These are phyloP conservation scores for Sciaenops ocellatus DNA, from an alignment of 2,797 vertebrate genomes.

Conservation along the genomic window DNA sequence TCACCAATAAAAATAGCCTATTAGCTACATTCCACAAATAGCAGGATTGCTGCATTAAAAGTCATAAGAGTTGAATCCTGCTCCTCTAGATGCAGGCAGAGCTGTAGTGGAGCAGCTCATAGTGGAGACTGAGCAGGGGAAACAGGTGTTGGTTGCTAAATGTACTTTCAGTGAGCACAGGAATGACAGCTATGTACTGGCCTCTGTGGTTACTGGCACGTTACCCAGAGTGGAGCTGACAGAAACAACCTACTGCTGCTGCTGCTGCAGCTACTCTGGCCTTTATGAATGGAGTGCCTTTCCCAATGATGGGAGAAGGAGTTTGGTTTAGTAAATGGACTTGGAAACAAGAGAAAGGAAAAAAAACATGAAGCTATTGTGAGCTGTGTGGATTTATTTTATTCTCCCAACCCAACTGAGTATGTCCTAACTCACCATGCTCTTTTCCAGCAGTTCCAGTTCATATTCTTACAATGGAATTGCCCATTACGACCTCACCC, in stretches of 20 bases:
- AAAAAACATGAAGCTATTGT: constrained; percentile 6
- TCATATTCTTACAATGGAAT: not conserved
- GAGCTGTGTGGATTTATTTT: not conserved
- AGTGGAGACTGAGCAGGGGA: constrained; percentile 85
- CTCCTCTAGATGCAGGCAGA: constrained; percentile 56
- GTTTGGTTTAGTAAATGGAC: constrained; percentile 28
- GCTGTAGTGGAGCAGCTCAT: constrained; percentile 75
- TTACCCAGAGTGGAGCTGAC: constrained; percentile 74
- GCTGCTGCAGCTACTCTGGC: constrained; percentile 33
- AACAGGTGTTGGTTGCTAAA: constrained; percentile 93
- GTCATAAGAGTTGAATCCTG: constrained; percentile 25
- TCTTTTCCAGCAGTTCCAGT: not conserved
- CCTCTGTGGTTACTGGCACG: constrained; percentile 84
- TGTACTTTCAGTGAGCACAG: constrained; percentile 89
- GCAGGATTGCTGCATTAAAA: constrained; percentile 33
- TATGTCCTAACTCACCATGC: not conserved
- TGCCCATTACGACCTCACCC: not conserved
- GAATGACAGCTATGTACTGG: constrained; percentile 90
- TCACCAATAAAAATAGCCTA: constrained; percentile 43
- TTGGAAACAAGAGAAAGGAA: constrained; percentile 9
- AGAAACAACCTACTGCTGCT: constrained; percentile 69
- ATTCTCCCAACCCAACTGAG: not conserved
- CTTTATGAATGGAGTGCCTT: constrained; percentile 77
- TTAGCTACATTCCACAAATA: constrained; percentile 64
- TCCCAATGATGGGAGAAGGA: constrained; percentile 30